Base-by-base conservation (phyloP, 2,888 invertebrate species). In the Lacanobia oleracea region DNA sequence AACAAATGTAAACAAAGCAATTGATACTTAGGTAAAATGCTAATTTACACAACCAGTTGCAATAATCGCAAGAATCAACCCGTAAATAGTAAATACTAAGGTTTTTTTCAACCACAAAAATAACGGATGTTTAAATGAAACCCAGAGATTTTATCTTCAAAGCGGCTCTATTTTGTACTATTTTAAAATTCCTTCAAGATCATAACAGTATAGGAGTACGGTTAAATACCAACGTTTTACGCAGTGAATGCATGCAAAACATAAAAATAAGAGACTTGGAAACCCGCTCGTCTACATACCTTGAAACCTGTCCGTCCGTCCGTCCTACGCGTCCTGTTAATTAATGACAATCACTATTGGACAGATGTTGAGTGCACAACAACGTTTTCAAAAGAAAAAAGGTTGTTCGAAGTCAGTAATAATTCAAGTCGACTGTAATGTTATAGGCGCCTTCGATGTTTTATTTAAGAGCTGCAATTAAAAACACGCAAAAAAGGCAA, bases 311-410 rank as follows among this genome's bases (percentile, higher is more conserved):
- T 89, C 87, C 53, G 82, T 83, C 82, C 76, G 86, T 85, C 83
- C 83, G 84, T 89, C 88, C 84, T 79, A 82, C 76, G 67, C 82
- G 77, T 87, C 86, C 84, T 87, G 84, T 81, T 91, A 90, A 90
- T 90, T 90, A 90, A 87, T 83, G 85, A 87, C 86, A 86, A 88
- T 88, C 90, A 86, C 86, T 85, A 86, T 84, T 77, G 79, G 86
- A 88, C 88, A 88, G 87, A 84, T 88, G 88, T 84, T 75, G 81
- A 75, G 60, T 23, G 59, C 51, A 56, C 53, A 60, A 56, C 62
- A 53, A 63, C 27, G 51, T 72, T 76, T 63, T 78, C 61, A 60
- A 56, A 69, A 72, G n/a, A 59, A 51, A 72, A 70, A 74, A 76
- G 0, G 21, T 21, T 56, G 14, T 64, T 63, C 61, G 50, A 75